Conservation (phyloP, 2,888 invertebrate genomes). For the Hirudinaria manillensis region DNA sequence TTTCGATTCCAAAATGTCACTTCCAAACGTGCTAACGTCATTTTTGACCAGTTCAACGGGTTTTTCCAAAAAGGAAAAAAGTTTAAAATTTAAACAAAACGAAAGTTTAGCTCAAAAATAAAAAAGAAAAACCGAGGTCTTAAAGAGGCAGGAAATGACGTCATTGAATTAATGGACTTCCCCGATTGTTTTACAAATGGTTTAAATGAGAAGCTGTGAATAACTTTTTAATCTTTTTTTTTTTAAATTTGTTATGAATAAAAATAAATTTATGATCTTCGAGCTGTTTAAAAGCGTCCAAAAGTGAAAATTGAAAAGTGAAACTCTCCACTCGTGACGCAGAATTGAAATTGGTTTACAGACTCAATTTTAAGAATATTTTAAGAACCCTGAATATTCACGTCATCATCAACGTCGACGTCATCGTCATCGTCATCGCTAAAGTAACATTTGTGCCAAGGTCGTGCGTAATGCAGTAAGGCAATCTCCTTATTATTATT, state of each 20-base stretch:
- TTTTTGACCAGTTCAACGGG: background rate
- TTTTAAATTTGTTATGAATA: background rate
- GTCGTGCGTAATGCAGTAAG: no score
- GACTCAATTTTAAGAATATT: slow-evolving; percentile 15
- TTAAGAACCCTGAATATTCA: slow-evolving; percentile 13
- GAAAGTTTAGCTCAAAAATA: no score
- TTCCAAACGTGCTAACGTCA: no score
- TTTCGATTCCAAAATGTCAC: no score
- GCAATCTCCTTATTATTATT: no score
- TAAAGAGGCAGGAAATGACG: background rate
- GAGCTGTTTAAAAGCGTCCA: background rate
- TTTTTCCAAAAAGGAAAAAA: background rate
- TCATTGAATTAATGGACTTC: background rate
- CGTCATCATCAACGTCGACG: slow-evolving; percentile 27
- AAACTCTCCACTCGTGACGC: background rate
- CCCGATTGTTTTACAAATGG: background rate
- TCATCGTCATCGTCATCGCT: slow-evolving; percentile 11
- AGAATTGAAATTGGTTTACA: background rate
- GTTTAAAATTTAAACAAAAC: no score
- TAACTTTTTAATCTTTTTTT: background rate
- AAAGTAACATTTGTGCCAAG: no score
- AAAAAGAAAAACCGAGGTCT: no score
- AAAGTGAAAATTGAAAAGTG: background rate
- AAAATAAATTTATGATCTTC: background rate
- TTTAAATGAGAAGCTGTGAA: background rate